Conservation (phyloP, 2,888 invertebrate genomes). For the Danaus chrysippus region DNA sequence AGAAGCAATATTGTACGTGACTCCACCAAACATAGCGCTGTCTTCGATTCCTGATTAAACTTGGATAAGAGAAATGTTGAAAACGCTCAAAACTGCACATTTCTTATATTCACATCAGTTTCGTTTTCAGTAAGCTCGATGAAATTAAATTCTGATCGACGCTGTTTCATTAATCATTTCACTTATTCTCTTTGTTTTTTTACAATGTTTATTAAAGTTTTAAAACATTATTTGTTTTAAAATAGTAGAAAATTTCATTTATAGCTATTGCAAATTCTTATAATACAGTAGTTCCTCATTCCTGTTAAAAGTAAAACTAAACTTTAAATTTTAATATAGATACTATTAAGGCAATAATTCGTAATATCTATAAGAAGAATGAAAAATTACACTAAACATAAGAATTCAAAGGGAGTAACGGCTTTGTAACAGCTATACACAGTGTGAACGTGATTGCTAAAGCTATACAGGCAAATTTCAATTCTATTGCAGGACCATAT, state of each 20-base stretch:
- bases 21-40: slow-evolving; percentile 37
- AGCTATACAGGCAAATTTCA: slow-evolving; percentile 8
- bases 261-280: neutral
- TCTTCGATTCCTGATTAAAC: slow-evolving; percentile 30
- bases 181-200: neutral
- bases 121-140: slow-evolving; percentile 6
- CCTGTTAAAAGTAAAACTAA: slow-evolving; percentile 1
- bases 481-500: neutral
- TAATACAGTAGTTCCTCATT: too few species aligned
- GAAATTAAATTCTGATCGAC: neutral
- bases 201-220: neutral
- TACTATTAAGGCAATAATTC: slow-evolving; percentile 14
- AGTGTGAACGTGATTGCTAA: neutral
- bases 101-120: slow-evolving; percentile 16
- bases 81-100: slow-evolving; percentile 17
- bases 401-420: slow-evolving; percentile 30
- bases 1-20: slow-evolving; percentile 52
- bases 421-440: slow-evolving; percentile 11
- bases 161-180: neutral
- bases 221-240: neutral
- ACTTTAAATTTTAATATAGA: slow-evolving; percentile 7
- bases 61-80: slow-evolving; percentile 19
- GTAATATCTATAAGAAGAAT: slow-evolving; percentile 27
- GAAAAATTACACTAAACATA: slow-evolving; percentile 30
- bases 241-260: neutral